Conservation (phyloP, 2,888 invertebrate genomes). For the Parapristionchus giblindavisi region DNA sequence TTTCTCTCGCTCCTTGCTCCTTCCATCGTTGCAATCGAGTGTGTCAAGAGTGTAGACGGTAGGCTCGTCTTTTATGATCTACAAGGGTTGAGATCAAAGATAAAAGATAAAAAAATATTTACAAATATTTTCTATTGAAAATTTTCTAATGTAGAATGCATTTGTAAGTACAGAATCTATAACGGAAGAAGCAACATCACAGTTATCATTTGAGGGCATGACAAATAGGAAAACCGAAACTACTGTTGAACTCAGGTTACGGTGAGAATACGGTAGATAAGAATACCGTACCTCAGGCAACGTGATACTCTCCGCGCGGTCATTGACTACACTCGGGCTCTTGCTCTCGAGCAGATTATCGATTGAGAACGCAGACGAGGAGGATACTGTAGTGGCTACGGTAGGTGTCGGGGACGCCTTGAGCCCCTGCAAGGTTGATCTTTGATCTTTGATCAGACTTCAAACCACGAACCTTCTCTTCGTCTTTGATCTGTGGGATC, state of each 20-base stretch:
- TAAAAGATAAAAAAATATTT: too few relatives aligned
- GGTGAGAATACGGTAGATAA: not conserved
- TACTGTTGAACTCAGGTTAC: not conserved
- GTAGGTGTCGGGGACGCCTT: slow-evolving; percentile 8
- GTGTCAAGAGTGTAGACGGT: slow-evolving; percentile 46
- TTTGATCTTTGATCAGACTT: not conserved
- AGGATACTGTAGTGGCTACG: slow-evolving; percentile 12
- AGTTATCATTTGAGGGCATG: not conserved
- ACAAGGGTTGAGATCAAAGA: not conserved
- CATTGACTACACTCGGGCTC: not conserved
- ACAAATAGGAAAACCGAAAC: not conserved
- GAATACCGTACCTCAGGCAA: slow-evolving; percentile 10
- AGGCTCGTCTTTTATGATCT: slow-evolving; percentile 23
- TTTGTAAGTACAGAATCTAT: too few relatives aligned
- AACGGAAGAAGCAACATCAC: too few relatives aligned
- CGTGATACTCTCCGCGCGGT: not conserved
- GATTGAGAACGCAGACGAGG: slow-evolving; percentile 15
- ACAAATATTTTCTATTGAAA: too few relatives aligned
- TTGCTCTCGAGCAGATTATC: not conserved
- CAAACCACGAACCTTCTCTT: not conserved
- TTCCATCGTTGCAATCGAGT: slow-evolving; percentile 43
- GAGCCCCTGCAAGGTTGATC: not conserved
- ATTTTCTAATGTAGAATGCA: too few relatives aligned
- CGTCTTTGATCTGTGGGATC: slow-evolving; percentile 18
- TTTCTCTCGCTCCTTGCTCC: slow-evolving; percentile 37